Conservation (phyloP, 53 echinoderm and acorn worm genomes). For the Astropecten irregularis region DNA sequence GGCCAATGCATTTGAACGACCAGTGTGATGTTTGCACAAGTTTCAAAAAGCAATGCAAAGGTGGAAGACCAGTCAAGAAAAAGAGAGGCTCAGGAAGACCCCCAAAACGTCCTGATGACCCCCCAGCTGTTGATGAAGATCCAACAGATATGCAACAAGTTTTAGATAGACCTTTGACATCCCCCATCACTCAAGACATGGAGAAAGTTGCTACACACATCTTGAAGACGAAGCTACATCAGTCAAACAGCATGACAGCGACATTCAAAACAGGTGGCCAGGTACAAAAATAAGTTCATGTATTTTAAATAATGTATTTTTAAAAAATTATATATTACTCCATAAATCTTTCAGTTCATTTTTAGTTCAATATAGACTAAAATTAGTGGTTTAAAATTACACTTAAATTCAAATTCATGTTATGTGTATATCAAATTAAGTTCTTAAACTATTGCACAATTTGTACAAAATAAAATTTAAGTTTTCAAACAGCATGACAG, state of each 20-base stretch:
- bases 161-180: background rate
- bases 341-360: too few relatives aligned
- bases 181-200: background rate
- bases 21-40: background rate
- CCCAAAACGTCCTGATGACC: background rate
- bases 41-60: background rate
- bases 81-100: background rate
- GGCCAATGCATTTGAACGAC: background rate
- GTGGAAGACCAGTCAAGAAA: background rate
- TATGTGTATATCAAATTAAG: too few relatives aligned
- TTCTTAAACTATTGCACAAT: too few relatives aligned
- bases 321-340: too few relatives aligned
- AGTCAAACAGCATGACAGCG: background rate
- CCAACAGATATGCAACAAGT: background rate
- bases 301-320: too few relatives aligned
- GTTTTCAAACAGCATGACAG: too few relatives aligned
- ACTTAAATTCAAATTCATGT: too few relatives aligned
- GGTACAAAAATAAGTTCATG: too few relatives aligned
- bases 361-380: too few relatives aligned
- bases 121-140: background rate
- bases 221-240: conserved; percentile 4
- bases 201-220: conserved; percentile 17
- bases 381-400: too few relatives aligned
- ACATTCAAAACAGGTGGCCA: too few relatives aligned
- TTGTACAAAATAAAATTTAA: too few relatives aligned